Evolutionary conservation across 2,113 vertebrate species (phyloP).

Genomic region (Catharus bicknelli): DNA sequence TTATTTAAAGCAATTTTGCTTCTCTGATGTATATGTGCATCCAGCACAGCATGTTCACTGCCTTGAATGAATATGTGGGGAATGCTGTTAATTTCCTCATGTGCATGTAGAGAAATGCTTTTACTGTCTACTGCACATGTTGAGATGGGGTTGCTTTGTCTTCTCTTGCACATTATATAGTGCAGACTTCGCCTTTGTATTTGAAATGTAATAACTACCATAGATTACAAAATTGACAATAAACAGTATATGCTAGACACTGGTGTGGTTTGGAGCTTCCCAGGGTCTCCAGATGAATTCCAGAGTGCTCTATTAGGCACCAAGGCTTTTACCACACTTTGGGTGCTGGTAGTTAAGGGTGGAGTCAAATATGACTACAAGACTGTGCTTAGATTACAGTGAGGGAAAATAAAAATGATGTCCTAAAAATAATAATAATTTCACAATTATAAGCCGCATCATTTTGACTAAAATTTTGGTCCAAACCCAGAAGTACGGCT

Average conservation of each 20-base stretch:
- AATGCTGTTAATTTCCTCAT: constrained; percentile 69
- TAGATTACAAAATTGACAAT: neutral
- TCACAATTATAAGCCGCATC: too few species aligned
- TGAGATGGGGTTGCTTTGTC: constrained; percentile 44
- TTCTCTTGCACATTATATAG: constrained; percentile 19
- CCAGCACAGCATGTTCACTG: constrained; percentile 69
- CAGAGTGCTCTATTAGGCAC: neutral
- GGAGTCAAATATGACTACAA: neutral
- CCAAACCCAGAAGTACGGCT: too few species aligned
- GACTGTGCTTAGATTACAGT: neutral
- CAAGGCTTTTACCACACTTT: neutral
- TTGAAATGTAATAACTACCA: constrained; percentile 9
- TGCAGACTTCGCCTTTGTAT: constrained; percentile 2
- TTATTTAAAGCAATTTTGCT: constrained; percentile 79
- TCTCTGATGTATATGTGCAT: constrained; percentile 62
- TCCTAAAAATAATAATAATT: neutral
- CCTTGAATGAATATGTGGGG: constrained; percentile 65
- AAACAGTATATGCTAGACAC: neutral
- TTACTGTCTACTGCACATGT: constrained; percentile 50
- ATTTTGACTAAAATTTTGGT: too few species aligned
- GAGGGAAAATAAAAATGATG: neutral
- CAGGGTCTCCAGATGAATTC: neutral
- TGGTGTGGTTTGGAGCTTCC: neutral
- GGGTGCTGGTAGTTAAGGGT: neutral
- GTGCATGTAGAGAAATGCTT: constrained; percentile 63